phyloP scores from a whole-genome alignment of 1,140 invertebrate species.

The Formica exsecta region DNA sequence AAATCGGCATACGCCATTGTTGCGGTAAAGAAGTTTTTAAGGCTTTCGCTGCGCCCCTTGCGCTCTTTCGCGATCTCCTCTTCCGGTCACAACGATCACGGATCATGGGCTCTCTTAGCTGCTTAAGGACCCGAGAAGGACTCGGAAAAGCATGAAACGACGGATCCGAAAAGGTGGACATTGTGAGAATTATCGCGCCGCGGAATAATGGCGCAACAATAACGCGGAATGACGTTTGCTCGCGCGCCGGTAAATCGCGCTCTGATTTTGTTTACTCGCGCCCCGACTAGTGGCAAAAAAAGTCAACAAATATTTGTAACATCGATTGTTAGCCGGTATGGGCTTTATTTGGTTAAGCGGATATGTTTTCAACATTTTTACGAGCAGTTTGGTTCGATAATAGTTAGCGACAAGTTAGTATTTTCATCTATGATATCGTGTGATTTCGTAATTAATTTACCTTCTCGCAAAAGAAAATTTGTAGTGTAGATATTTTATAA shows the following conservation, averaged over 20 bases:
- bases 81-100: conserved; percentile 64
- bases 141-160: conserved; percentile 56
- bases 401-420: conserved; percentile 49
- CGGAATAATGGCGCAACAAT: conserved; percentile 55
- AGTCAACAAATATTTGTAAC: conserved; percentile 63
- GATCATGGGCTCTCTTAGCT: conserved; percentile 79
- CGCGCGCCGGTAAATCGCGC: conserved; percentile 44
- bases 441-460: conserved; percentile 36
- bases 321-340: conserved; percentile 53
- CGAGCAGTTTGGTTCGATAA: conserved; percentile 58
- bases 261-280: conserved; percentile 31
- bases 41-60: conserved; percentile 54
- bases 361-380: conserved; percentile 63
- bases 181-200: conserved; percentile 57
- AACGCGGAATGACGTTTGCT: conserved; percentile 51
- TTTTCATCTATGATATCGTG: conserved; percentile 59
- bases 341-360: conserved; percentile 59
- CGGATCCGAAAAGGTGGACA: conserved; percentile 26
- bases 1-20: conserved; percentile 84
- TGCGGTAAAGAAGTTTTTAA: conserved; percentile 84
- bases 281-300: conserved; percentile 38
- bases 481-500: neutral
- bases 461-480: conserved; percentile 17
- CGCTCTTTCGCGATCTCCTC: conserved; percentile 61
- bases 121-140: conserved; percentile 76